These are phyloP conservation scores for Campylomormyrus numenius DNA, from an alignment of 2,113 vertebrate genomes.

Conservation along the genomic window DNA sequence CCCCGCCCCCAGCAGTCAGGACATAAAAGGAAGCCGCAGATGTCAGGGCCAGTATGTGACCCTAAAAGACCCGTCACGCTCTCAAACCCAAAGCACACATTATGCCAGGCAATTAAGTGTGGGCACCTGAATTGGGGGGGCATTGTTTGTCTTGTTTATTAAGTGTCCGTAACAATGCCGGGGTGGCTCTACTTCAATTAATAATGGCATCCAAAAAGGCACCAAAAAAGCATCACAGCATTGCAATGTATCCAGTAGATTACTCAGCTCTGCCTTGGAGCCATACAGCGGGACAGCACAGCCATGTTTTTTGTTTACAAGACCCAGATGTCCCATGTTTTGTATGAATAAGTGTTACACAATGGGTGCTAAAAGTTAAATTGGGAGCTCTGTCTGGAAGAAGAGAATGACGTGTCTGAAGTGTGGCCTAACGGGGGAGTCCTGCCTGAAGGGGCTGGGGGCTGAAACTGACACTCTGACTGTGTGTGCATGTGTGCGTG, in stretches of 20 bases:
- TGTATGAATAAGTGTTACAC: background rate
- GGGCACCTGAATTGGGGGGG: slow-evolving; percentile 11
- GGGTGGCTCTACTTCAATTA: slow-evolving; percentile 3
- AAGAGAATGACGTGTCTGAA: background rate
- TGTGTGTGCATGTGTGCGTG: background rate
- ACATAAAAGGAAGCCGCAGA: slow-evolving; percentile 14
- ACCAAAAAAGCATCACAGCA: background rate
- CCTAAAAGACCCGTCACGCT: slow-evolving; percentile 17
- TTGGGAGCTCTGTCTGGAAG: background rate
- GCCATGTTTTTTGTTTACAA: background rate
- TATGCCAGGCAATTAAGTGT: slow-evolving; percentile 17
- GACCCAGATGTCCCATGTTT: background rate
- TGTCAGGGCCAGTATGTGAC: slow-evolving; percentile 18
- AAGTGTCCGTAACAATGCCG: background rate
- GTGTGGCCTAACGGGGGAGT: background rate
- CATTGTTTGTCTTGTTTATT: background rate
- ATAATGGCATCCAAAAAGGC: background rate
- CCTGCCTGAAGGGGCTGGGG: background rate
- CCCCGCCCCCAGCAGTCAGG: slow-evolving; percentile 5
- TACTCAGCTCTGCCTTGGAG: background rate
- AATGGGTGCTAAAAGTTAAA: background rate
- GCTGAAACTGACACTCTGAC: background rate
- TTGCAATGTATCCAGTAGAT: background rate
- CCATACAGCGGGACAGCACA: background rate
- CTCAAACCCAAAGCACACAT: slow-evolving; percentile 20